Percentiles rank a stretch among this genome's conserved stretches.
Conservation (phyloP, 1,140 invertebrate species). For the Anastrepha ludens region DNA sequence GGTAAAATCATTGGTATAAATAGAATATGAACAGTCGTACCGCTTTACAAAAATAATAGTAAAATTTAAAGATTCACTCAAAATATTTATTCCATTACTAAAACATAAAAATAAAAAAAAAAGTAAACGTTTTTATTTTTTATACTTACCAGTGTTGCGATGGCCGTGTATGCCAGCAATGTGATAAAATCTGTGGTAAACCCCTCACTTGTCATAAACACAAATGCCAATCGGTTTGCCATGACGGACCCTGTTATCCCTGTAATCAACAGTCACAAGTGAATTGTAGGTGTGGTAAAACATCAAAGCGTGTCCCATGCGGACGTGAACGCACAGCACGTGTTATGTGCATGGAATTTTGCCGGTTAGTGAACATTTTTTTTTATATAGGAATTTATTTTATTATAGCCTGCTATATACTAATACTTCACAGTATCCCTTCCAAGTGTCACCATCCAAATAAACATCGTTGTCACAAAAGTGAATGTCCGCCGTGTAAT, state of each 20-base stretch:
- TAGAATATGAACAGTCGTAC: background rate
- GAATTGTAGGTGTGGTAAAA: constrained; percentile 88
- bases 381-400: background rate
- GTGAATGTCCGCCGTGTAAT: constrained; percentile 88
- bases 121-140: constrained; percentile 55
- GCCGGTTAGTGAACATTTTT: constrained; percentile 71
- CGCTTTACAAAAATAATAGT: constrained; percentile 27
- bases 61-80: background rate
- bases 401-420: background rate
- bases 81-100: background rate
- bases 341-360: constrained; percentile 84
- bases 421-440: constrained; percentile 76
- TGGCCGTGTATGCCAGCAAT: constrained; percentile 87
- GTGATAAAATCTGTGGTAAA: constrained; percentile 91
- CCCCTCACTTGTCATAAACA: constrained; percentile 90
- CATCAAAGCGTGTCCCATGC: constrained; percentile 88
- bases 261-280: constrained; percentile 86
- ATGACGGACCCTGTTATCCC: constrained; percentile 93
- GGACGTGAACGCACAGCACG: constrained; percentile 85
- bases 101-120: constrained; percentile 2
- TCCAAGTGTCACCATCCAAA: constrained; percentile 87
- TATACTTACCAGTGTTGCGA: constrained; percentile 82
- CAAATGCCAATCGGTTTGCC: constrained; percentile 90
- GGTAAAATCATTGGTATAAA: constrained; percentile 73
- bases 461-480: constrained; percentile 90